These are phyloP conservation scores for Timema podura DNA, from an alignment of 2,888 invertebrate species.

Conservation along the genomic window DNA sequence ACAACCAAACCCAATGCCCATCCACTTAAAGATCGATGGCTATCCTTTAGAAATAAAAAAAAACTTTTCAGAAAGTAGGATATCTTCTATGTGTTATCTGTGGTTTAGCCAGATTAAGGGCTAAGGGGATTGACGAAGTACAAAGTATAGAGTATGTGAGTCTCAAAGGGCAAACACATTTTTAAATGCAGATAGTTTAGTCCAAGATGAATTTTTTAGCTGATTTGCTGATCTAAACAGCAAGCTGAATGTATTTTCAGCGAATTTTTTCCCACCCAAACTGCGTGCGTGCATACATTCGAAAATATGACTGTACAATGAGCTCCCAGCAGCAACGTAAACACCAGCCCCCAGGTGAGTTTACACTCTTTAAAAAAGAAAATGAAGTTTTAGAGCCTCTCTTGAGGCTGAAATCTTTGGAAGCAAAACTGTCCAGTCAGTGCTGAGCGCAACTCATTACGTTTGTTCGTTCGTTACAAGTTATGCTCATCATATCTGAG, in stretches of 20 bases:
- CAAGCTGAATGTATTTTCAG: conserved; percentile 1
- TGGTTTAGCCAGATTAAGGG: background rate
- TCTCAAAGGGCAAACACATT: conserved; percentile 6
- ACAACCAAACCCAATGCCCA: background rate
- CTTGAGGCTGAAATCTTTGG: conserved; percentile 9
- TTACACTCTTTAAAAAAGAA: conserved; percentile 7
- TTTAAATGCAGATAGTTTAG: background rate
- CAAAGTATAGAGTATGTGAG: background rate
- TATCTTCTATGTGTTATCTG: background rate
- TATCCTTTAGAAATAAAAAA: background rate
- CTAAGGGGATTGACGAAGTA: background rate
- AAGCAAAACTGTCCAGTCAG: conserved; percentile 1
- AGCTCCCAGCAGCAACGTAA: background rate
- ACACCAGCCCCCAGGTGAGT: background rate
- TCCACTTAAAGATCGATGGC: background rate
- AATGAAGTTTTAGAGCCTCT: background rate
- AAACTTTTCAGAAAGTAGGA: background rate
- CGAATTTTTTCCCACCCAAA: background rate
- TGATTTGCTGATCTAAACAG: background rate
- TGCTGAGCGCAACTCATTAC: background rate
- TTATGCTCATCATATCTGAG: background rate
- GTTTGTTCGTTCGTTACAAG: background rate
- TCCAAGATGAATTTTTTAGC: background rate
- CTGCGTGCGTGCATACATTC: background rate
- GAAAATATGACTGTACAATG: conserved; percentile 8